Evolutionary conservation across 2,113 vertebrate genomes (phyloP).

Genomic region (Mirza zaza): DNA sequence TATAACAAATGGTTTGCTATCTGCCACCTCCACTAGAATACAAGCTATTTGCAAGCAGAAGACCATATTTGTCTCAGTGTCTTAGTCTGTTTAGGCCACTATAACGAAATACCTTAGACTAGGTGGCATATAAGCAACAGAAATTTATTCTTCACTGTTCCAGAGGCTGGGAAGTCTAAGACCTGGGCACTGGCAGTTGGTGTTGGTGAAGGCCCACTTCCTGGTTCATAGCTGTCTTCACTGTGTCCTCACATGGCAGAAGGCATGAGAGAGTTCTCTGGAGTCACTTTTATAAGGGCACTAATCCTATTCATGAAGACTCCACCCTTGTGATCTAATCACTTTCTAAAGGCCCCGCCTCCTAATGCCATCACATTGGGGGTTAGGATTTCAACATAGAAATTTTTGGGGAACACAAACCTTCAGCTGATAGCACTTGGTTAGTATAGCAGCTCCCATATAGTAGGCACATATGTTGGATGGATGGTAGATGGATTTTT

Average conservation of each 20-base stretch:
- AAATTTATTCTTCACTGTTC: neutral
- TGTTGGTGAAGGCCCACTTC: neutral
- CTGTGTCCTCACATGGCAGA: neutral
- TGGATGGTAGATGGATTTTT: neutral
- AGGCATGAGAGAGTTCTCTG: neutral
- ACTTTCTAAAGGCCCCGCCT: neutral
- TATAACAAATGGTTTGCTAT: neutral
- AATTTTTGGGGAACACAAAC: neutral
- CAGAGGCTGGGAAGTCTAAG: neutral
- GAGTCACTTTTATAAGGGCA: neutral
- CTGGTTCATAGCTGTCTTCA: neutral
- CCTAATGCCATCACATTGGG: neutral
- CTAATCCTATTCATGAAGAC: neutral
- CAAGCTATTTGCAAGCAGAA: neutral
- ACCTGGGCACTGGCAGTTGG: no score
- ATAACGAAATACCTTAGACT: neutral
- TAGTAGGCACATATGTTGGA: neutral
- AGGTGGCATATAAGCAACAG: neutral
- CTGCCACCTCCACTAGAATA: neutral
- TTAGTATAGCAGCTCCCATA: neutral
- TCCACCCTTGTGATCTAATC: neutral
- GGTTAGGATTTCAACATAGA: neutral
- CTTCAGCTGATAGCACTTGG: neutral
- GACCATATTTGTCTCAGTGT: neutral
- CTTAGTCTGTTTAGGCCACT: neutral